Conservation (phyloP, 2,113 vertebrate species). For the Tympanuchus pallidicinctus region DNA sequence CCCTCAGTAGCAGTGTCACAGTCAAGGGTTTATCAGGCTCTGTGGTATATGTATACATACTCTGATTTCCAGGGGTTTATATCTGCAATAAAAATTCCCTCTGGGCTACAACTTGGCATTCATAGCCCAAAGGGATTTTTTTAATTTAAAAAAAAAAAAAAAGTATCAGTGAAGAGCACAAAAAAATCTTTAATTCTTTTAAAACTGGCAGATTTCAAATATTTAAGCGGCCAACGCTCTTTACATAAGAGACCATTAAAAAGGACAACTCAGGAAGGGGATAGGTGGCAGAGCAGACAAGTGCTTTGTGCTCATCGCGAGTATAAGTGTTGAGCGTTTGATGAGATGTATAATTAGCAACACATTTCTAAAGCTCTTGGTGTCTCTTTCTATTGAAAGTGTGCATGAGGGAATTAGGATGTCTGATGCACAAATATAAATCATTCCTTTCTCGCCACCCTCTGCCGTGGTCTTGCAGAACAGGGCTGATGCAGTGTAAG, state of each 20-base stretch:
- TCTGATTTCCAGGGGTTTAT: slow-evolving; percentile 72
- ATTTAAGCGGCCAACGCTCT: slow-evolving; percentile 46
- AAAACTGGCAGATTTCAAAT: slow-evolving; percentile 56
- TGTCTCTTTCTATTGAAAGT: slow-evolving; percentile 52
- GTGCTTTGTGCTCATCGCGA: slow-evolving; percentile 58
- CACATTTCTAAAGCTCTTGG: slow-evolving; percentile 60
- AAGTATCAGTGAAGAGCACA: not conserved
- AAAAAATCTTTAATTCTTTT: slow-evolving; percentile 38
- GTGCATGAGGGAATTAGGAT: slow-evolving; percentile 62
- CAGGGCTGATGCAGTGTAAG: not conserved
- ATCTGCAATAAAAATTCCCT: slow-evolving; percentile 66
- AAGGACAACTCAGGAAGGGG: slow-evolving; percentile 51
- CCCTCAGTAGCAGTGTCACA: slow-evolving; percentile 65
- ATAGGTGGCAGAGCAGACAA: slow-evolving; percentile 51
- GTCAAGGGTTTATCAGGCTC: slow-evolving; percentile 58
- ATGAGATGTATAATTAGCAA: slow-evolving; percentile 73
- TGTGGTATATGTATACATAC: slow-evolving; percentile 26
- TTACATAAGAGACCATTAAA: slow-evolving; percentile 50
- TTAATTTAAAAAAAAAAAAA: slow-evolving; percentile 35
- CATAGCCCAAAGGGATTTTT: slow-evolving; percentile 55
- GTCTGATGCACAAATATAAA: slow-evolving; percentile 59
- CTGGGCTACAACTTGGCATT: slow-evolving; percentile 65
- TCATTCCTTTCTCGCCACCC: not conserved
- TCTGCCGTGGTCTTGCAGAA: slow-evolving; percentile 9
- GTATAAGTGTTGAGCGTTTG: slow-evolving; percentile 55